Percentiles rank a stretch among this genome's conserved stretches.
Evolutionary conservation across 2,113 vertebrate genomes (phyloP).

Genomic region (Calidris pygmaea): DNA sequence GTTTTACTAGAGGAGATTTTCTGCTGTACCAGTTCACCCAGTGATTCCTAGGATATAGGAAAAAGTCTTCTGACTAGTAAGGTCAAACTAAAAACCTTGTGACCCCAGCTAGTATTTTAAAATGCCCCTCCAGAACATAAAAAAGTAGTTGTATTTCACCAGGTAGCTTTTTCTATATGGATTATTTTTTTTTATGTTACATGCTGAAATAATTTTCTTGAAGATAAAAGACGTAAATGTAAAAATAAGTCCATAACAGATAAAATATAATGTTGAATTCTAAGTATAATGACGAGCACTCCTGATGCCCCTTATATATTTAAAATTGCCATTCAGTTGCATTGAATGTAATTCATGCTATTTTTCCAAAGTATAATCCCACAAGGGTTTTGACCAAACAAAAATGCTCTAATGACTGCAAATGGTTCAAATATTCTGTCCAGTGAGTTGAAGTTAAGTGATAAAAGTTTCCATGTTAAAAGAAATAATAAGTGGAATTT

Average conservation of each 20-base stretch:
- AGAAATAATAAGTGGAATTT: conserved; percentile 88
- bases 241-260: conserved; percentile 64
- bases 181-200: not conserved
- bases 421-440: conserved; percentile 82
- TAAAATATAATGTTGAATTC: conserved; percentile 72
- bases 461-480: conserved; percentile 84
- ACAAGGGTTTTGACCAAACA: conserved; percentile 81
- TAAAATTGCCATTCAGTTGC: conserved; percentile 79
- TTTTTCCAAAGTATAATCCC: conserved; percentile 72
- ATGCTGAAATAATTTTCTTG: conserved; percentile 40
- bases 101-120: not conserved
- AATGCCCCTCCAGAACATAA: not conserved
- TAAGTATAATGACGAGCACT: conserved; percentile 68
- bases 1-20: not conserved
- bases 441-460: conserved; percentile 81
- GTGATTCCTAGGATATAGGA: not conserved
- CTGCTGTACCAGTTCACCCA: not conserved
- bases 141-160: not conserved
- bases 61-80: not conserved
- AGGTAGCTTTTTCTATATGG: not conserved
- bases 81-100: not conserved
- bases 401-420: conserved; percentile 81
- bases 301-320: conserved; percentile 76
- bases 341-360: conserved; percentile 75
- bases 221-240: conserved; percentile 60